A percentile compares a stretch with the other conserved stretches of the same genome.
Evolutionary conservation across 2,888 invertebrate genomes (phyloP).

Genomic region (Megaustenia siamemsis): DNA sequence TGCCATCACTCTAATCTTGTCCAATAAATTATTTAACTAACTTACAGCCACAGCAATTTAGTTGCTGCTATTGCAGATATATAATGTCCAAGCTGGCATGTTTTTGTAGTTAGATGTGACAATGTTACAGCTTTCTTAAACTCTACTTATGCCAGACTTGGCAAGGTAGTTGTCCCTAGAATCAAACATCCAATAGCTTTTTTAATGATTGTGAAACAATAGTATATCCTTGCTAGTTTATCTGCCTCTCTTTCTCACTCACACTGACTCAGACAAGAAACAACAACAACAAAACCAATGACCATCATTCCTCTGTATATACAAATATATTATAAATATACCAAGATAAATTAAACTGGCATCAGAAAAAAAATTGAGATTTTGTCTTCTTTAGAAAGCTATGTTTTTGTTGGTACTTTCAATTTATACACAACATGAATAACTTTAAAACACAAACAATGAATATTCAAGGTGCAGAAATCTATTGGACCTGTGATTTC

Average conservation of each 20-base stretch:
- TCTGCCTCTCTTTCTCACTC: not conserved
- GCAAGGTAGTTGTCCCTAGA: too few species aligned
- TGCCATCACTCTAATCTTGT: too few species aligned
- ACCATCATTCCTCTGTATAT: conserved; percentile 19
- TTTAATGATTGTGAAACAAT: too few species aligned
- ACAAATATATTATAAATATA: conserved; percentile 25
- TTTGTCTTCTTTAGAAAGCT: not conserved
- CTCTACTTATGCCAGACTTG: too few species aligned
- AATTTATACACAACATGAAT: not conserved
- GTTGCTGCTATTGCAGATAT: too few species aligned
- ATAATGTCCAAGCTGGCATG: too few species aligned
- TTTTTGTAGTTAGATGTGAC: too few species aligned
- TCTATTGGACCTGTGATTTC: not conserved
- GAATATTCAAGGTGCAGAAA: not conserved
- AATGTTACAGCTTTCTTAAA: too few species aligned
- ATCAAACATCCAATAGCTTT: too few species aligned
- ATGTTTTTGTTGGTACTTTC: not conserved
- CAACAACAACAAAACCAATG: not conserved
- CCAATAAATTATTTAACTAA: too few species aligned
- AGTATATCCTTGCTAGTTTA: too few species aligned
- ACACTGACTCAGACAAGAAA: not conserved
- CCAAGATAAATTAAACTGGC: conserved; percentile 9
- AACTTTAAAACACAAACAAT: not conserved
- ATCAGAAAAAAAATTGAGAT: not conserved
- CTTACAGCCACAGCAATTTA: too few species aligned